Percentiles rank a stretch among this genome's conserved stretches.
These are phyloP conservation scores for Hesperophylax magnus DNA, from an alignment of 1,140 invertebrate genomes.

Conservation along the genomic window DNA sequence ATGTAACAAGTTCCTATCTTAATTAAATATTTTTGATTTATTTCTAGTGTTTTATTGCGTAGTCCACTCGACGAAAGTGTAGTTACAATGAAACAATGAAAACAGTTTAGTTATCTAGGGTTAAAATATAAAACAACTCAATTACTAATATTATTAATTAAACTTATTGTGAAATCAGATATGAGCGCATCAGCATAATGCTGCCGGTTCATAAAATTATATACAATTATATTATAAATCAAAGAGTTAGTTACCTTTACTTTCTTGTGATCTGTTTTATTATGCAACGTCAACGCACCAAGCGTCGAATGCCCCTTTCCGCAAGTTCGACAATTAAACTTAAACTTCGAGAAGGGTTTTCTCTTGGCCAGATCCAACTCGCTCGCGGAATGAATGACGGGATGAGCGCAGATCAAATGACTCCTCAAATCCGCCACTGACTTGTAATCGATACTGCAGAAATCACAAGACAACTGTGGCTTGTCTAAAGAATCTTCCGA, in stretches of 20 bases:
- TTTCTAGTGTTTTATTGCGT: too few relatives aligned
- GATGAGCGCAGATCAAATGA: constrained; percentile 7
- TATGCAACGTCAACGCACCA: constrained; percentile 31
- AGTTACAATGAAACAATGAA: too few relatives aligned
- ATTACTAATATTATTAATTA: too few relatives aligned
- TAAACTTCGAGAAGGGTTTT: constrained; percentile 29
- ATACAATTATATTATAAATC: too few relatives aligned
- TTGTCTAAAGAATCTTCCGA: neutral
- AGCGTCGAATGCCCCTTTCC: constrained; percentile 42
- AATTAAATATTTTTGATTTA: too few relatives aligned
- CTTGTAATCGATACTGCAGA: constrained; percentile 11
- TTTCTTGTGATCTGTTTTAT: constrained; percentile 42
- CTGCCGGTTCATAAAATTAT: too few relatives aligned
- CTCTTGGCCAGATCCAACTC: constrained; percentile 13
- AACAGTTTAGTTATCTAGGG: too few relatives aligned
- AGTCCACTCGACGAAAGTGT: too few relatives aligned
- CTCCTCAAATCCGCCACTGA: neutral
- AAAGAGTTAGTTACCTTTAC: neutral
- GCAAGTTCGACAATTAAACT: constrained; percentile 44
- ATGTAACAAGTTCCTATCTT: too few relatives aligned
- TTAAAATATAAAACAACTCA: too few relatives aligned
- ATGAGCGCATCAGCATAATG: too few relatives aligned
- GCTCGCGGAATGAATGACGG: neutral
- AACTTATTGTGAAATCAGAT: too few relatives aligned
- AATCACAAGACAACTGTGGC: neutral